Evolutionary conservation across 2,888 invertebrate genomes (phyloP).

Genomic region (Cylindroiulus punctatus): DNA sequence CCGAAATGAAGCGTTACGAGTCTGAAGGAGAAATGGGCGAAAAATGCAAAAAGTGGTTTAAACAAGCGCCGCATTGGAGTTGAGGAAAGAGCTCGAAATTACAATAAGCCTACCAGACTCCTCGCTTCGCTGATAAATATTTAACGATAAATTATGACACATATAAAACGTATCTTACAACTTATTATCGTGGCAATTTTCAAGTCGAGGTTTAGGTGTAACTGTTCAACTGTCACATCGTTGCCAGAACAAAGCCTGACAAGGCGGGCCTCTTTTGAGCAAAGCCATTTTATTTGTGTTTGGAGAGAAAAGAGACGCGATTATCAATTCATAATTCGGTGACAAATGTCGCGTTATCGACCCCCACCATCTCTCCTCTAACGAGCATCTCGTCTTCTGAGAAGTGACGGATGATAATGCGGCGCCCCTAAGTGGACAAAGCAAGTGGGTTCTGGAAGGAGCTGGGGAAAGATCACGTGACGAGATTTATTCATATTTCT

Average conservation of each 20-base stretch:
- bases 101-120: not conserved
- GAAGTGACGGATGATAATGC: not conserved
- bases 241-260: constrained; percentile 46
- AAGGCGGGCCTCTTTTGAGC: not conserved
- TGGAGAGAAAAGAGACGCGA: constrained; percentile 50
- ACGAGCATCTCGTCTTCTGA: not conserved
- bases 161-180: constrained; percentile 28
- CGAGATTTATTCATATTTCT: not conserved
- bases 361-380: constrained; percentile 16
- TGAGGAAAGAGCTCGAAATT: not conserved
- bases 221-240: constrained; percentile 50
- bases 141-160: constrained; percentile 49
- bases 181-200: constrained; percentile 51
- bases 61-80: not conserved
- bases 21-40: not conserved
- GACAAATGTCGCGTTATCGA: constrained; percentile 51
- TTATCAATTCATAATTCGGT: constrained; percentile 53
- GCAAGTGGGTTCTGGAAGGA: too few relatives aligned
- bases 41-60: not conserved
- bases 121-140: constrained; percentile 15
- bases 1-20: not conserved
- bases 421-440: too few relatives aligned
- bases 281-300: constrained; percentile 49
- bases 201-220: constrained; percentile 10
- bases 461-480: too few relatives aligned